Evolutionary conservation across 2,888 invertebrate species (phyloP).

Genomic region (Hoplodrina blanda): DNA sequence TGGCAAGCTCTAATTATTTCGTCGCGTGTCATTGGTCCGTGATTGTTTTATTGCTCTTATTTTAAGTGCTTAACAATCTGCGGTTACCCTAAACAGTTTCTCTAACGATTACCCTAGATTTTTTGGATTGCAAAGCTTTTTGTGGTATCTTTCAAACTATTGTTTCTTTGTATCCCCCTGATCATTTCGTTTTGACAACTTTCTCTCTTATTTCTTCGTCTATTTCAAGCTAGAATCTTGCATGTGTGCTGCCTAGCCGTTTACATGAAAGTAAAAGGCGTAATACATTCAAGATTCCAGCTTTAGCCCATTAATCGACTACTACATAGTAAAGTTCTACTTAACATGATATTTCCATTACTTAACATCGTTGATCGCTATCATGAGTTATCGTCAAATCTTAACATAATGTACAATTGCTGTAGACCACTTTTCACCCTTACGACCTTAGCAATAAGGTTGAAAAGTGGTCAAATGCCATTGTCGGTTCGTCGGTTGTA

Average conservation of each 20-base stretch:
- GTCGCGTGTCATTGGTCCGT: too few species aligned
- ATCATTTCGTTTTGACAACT: conserved; percentile 28
- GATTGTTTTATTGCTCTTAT: conserved; percentile 33
- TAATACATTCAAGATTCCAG: conserved; percentile 2
- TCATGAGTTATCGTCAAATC: conserved; percentile 38
- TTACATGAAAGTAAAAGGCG: not conserved
- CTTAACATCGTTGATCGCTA: conserved; percentile 26
- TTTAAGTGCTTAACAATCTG: conserved; percentile 17
- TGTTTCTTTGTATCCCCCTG: conserved; percentile 22
- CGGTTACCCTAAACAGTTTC: conserved; percentile 33
- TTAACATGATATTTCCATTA: conserved; percentile 39
- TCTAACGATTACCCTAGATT: conserved; percentile 44
- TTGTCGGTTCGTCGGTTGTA: too few species aligned
- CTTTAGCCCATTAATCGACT: conserved; percentile 1
- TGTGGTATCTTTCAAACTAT: conserved; percentile 13
- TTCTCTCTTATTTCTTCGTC: conserved; percentile 24
- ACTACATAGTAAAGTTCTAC: conserved; percentile 2
- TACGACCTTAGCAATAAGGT: too few species aligned
- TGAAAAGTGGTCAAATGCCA: too few species aligned
- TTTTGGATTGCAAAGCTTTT: conserved; percentile 29
- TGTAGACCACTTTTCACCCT: too few species aligned
- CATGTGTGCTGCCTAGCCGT: not conserved
- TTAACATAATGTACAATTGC: conserved; percentile 17
- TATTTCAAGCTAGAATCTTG: not conserved
- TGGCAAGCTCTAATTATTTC: too few species aligned